Evolutionary conservation across 2,797 vertebrate genomes (phyloP).

Genomic region (Muraenolepis orangiensis): DNA sequence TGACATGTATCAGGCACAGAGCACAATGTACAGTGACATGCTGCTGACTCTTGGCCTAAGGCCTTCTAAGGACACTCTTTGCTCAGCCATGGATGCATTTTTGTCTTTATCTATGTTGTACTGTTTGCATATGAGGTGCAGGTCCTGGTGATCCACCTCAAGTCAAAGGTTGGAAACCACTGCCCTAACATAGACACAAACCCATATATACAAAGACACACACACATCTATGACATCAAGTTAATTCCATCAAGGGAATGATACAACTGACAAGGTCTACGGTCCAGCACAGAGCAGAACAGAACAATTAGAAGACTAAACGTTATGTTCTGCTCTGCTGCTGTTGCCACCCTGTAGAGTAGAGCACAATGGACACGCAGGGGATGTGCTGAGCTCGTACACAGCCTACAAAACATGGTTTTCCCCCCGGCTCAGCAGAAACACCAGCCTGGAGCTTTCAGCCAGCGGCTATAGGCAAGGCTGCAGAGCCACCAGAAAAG

Average conservation of each 20-base stretch:
- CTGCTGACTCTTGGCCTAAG: too few species aligned
- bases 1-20: too few species aligned
- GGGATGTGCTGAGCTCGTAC: slow-evolving; percentile 46
- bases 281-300: background rate
- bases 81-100: too few species aligned
- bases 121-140: too few species aligned
- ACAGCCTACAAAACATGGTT: slow-evolving; percentile 49
- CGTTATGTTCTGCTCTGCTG: background rate
- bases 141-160: too few species aligned
- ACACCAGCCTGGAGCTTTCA: slow-evolving; percentile 43
- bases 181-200: background rate
- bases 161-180: too few species aligned
- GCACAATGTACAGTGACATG: too few species aligned
- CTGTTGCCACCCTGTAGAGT: background rate
- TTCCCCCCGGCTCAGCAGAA: slow-evolving; percentile 53
- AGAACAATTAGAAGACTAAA: background rate
- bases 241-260: background rate
- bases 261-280: background rate
- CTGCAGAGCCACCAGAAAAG: slow-evolving; percentile 42
- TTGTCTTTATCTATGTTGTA: too few species aligned
- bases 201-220: background rate
- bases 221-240: background rate
- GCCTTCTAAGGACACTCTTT: too few species aligned
- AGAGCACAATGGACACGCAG: slow-evolving; percentile 45
- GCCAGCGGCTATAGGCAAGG: background rate